Conservation (phyloP, 2,113 vertebrate genomes). For the Galeopterus variegatus region DNA sequence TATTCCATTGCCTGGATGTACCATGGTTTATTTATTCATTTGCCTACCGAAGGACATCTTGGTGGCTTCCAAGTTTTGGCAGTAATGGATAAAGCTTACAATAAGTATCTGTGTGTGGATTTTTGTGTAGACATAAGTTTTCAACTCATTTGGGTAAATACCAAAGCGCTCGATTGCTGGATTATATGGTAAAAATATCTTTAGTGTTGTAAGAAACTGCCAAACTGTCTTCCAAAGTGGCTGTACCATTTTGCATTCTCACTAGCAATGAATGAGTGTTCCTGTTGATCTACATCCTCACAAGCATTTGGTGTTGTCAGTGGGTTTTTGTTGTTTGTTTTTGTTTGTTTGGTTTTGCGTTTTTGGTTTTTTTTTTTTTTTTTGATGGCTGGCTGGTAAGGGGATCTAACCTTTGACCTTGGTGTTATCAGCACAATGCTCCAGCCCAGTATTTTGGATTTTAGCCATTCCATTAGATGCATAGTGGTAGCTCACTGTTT, state of each 20-base stretch:
- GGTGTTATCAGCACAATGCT: too few relatives aligned
- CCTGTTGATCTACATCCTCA: neutral
- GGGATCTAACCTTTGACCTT: too few relatives aligned
- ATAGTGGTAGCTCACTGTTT: neutral
- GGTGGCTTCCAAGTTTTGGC: neutral
- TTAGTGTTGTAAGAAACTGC: conserved; percentile 16
- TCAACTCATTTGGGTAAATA: neutral
- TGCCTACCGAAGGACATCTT: neutral
- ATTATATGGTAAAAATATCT: neutral
- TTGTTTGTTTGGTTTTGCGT: too few relatives aligned
- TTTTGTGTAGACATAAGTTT: neutral
- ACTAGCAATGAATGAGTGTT: neutral
- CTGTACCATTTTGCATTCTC: neutral
- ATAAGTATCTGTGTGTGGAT: neutral
- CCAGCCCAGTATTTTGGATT: neutral
- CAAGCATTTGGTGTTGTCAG: neutral
- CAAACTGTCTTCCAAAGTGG: neutral
- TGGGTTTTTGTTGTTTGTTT: too few relatives aligned
- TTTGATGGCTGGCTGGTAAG: too few relatives aligned
- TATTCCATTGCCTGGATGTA: neutral
- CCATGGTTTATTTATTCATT: neutral
- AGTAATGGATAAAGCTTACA: neutral
- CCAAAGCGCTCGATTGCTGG: neutral
- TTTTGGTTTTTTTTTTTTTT: too few relatives aligned
- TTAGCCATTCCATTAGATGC: neutral